phyloP scores from a whole-genome alignment of 2,113 vertebrate genomes.

The Numenius arquata region DNA sequence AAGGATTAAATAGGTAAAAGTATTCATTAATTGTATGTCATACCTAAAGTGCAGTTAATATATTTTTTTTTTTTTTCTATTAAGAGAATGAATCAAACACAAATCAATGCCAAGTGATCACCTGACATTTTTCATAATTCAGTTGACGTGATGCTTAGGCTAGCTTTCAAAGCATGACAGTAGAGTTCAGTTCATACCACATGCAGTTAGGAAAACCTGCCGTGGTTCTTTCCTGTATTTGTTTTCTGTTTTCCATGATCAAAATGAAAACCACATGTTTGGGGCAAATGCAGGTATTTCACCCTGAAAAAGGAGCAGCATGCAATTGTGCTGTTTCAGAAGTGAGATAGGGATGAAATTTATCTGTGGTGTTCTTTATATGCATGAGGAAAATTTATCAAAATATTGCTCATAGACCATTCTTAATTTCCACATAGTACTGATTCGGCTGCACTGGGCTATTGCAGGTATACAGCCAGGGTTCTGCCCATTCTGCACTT shows the following conservation, averaged over 20 bases:
- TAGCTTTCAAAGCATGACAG: not conserved
- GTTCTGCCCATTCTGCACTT: not conserved
- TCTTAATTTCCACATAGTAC: not conserved
- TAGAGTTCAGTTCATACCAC: not conserved
- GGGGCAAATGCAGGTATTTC: not conserved
- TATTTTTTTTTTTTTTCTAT: not conserved
- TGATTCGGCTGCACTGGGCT: not conserved
- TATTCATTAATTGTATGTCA: not conserved
- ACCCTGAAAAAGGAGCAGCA: not conserved
- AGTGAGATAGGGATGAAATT: accelerated
- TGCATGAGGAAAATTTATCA: not conserved
- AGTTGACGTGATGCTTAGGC: not conserved
- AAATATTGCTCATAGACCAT: not conserved
- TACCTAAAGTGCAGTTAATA: not conserved
- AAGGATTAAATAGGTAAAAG: not conserved
- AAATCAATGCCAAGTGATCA: not conserved
- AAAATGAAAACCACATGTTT: not conserved
- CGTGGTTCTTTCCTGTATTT: not conserved
- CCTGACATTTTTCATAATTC: not conserved
- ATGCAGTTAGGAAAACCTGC: not conserved
- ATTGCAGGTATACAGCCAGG: not conserved
- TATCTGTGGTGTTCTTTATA: not conserved
- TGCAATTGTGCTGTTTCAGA: not conserved
- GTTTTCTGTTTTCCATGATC: not conserved
- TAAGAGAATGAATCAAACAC: not conserved